Base-by-base conservation (phyloP, 2,888 invertebrate species). In the Melieria crassipennis region DNA sequence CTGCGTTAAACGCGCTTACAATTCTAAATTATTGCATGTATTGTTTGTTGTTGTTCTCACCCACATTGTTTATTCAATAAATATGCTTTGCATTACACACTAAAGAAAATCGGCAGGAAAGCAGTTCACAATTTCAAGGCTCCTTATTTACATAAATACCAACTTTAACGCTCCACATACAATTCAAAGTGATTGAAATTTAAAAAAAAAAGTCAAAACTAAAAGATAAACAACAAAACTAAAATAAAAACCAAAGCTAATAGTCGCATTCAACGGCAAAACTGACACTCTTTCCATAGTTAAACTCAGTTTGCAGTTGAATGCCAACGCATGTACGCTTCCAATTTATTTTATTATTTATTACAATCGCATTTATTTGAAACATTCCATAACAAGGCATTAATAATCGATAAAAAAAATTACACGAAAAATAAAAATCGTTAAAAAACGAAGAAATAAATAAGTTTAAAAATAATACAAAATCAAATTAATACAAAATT, bases 371-470 rank as follows among this genome's bases (percentile, higher is more conserved):
- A 50, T 67, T 58, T 67, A 60, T 67, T 7, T 67, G 58, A 67
- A 67, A 65, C 52, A 68, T 60, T 60, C 42, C 47, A 64, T 68
- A 67, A 67, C 71, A 71, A 63, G 63, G 57, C 42, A 66, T 68
- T 64, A 71, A 64, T 70, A 68, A 71, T 65, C 65, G 73, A 70
- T 71, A 57, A 71, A 73, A 64, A 58, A 75, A 65, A 65, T 67
- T 62, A 62, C 48, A 65, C 45, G 50, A 46, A n/a, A 73, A 70
- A 67, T 63, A 62, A 73, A 61, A 71, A 57, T 66, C 60, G 55
- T 46, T 57, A 63, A 70, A 65, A 48, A 48, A 71, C 7, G 47
- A 58, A 62, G 45, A 43, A 46, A 69, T 60, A 47, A 70, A 52
- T 65, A 64, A 52, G 56, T 50, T 60, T 57, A 11, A 63, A 74